Evolutionary conservation across 2,888 invertebrate genomes (phyloP), one percentile per base, ranked within the genome.

Genomic region (Orthonychiurus folsomi): DNA sequence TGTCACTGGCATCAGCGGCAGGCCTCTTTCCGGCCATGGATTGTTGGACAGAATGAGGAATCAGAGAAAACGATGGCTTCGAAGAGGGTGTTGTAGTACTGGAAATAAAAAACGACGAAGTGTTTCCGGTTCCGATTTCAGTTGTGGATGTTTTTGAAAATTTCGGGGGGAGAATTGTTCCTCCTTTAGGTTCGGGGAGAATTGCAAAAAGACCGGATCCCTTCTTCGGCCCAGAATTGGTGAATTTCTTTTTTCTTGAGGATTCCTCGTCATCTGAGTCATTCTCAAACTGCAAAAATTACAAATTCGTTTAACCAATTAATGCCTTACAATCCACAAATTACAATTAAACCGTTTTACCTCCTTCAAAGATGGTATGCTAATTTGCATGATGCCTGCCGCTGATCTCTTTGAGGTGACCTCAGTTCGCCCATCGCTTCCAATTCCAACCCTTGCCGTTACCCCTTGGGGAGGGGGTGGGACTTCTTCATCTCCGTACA

Each of bases 161-260:
- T 3, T 50, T 20, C 3, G 24, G 50, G 3, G 24, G 9, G 25
- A 20, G 9, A 25, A 20, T 21, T 27, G 56, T 47, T 3, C 50
- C 76, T 73, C 80, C 79, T 77, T 81, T 84, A 18, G 89, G 88
- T 70, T 83, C 82, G 9, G 88, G 89, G 52, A 89, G 76, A 53
- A 88, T 78, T 62, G 84, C 81, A 55, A 89, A 80, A 12, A 89
- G 77, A 9, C 86, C 84, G 20, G 83, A 83, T 66, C 82, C 83
- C 79, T 82, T 84, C 85, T 85, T 68, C 28, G 76, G 76, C 64
- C 9, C 9, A 9, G 61, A 75, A 65, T 76, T 76, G 66, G 56
- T 47, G 64, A 50, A 54, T 62, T 24, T 20, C n/a, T 53, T 27
- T 2, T 26, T 18, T 50, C 26, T 12, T 21, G 28, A 24, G 2